These are phyloP conservation scores for Pseudomyrmex concolor DNA, from an alignment of 1,140 invertebrate genomes.

Conservation along the genomic window DNA sequence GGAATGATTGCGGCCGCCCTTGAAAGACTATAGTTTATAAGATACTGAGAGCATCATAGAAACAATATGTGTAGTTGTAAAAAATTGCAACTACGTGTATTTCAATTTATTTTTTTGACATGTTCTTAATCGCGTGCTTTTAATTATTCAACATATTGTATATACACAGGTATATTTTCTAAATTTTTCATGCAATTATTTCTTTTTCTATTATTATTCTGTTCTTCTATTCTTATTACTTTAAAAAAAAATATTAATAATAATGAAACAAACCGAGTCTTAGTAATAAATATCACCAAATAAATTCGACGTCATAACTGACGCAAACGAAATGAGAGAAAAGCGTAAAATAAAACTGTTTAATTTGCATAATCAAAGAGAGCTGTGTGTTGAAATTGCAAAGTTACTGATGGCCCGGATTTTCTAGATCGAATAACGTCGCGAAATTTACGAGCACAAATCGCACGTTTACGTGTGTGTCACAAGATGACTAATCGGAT, in stretches of 20 bases:
- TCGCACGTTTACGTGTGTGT: neutral
- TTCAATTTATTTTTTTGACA: neutral
- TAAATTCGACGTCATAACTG: no score
- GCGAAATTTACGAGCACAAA: slow-evolving; percentile 38
- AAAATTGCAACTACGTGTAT: slow-evolving; percentile 15
- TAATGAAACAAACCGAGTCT: neutral
- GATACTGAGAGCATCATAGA: slow-evolving; percentile 33
- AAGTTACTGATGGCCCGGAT: slow-evolving; percentile 32
- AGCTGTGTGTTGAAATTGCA: slow-evolving; percentile 1
- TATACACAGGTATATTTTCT: neutral
- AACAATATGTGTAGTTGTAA: slow-evolving; percentile 27
- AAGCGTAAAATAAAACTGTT: no score
- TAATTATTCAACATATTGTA: neutral
- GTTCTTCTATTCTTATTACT: slow-evolving; percentile 1
- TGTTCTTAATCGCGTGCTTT: neutral
- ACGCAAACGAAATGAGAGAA: no score
- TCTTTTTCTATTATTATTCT: no score
- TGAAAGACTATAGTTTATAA: slow-evolving; percentile 71
- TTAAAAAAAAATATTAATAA: slow-evolving; percentile 12
- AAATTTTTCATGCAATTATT: neutral
- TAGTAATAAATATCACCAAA: neutral
- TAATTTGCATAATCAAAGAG: no score
- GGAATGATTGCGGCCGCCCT: slow-evolving; percentile 71
- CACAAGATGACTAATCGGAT: slow-evolving; percentile 38
- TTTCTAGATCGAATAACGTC: slow-evolving; percentile 39